Conservation (phyloP, 1,140 invertebrate species). For the Procambarus clarkii region DNA sequence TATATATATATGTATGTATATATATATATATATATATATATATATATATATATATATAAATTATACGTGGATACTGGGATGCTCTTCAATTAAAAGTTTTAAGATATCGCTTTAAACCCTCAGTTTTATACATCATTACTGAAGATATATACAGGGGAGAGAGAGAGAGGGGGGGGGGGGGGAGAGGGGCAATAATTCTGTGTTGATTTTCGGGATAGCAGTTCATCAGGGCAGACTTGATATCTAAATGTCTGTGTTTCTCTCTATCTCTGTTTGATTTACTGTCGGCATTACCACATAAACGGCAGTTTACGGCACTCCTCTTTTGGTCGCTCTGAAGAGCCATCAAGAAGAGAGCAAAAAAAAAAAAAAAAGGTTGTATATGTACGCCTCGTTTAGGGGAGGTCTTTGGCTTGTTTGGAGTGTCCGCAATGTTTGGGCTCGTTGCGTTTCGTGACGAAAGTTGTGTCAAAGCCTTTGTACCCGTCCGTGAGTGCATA, state of each 20-base stretch:
- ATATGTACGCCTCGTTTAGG: too few species aligned
- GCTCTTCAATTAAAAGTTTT: constrained; percentile 32
- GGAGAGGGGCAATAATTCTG: constrained; percentile 38
- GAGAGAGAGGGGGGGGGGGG: too few species aligned
- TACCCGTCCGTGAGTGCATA: too few species aligned
- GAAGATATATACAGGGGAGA: not conserved
- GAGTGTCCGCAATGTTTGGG: too few species aligned
- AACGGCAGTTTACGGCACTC: constrained; percentile 66
- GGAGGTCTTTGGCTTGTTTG: too few species aligned
- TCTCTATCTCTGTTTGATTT: constrained; percentile 63
- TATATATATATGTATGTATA: too few species aligned
- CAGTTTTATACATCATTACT: constrained; percentile 57
- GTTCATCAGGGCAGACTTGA: constrained; percentile 55
- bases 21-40: too few species aligned
- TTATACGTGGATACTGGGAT: too few species aligned
- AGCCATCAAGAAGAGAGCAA: not conserved
- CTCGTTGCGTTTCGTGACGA: too few species aligned
- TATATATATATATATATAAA: too few species aligned
- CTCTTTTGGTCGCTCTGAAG: constrained; percentile 26
- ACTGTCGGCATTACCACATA: constrained; percentile 58
- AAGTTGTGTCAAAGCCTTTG: too few species aligned
- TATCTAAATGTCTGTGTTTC: constrained; percentile 60
- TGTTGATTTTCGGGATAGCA: constrained; percentile 56
- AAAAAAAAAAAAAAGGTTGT: too few species aligned
- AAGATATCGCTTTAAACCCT: constrained; percentile 20